Evolutionary conservation across 1,140 invertebrate genomes (phyloP), one percentile per base, ranked within the genome.

Genomic region (Drosophila insularis): DNA sequence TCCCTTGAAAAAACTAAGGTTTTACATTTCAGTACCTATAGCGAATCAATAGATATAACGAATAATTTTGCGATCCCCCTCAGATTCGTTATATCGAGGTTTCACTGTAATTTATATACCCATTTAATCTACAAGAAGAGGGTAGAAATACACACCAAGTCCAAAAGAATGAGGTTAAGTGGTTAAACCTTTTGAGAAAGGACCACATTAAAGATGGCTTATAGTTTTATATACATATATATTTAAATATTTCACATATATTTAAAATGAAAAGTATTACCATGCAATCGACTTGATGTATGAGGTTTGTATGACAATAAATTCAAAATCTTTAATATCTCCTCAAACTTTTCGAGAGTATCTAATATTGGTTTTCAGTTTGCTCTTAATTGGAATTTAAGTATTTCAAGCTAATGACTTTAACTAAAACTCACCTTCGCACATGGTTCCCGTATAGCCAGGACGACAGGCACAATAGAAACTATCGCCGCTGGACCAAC

Each of bases 381-480:
- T 4, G 4, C 13, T 69, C 77, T 23, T 13, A 31, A 39, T 56
- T 76, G 54, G 37, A 17, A 66, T 67, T 74, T 77, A 70, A 43
- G 61, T 53, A n/a, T n/a, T n/a, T 56, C 40, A 78, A 78, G 56
- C 71, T 71, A 78, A 78, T 78, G 74, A 63, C 55, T 74, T 79
- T 65, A 11, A 32, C 8, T 10, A 11, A 19, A 35, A 85, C 81
- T 92, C 91, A 94, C 94, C 95, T 94, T 96, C 95, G 89, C 96
- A 97, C 69, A 94, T 94, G 89, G 94, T 94, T n/a, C 96, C 96
- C 8, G 95, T 96, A 78, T 94, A 96, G 5, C 95, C 95, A 0
- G 95, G 94, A 40, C 94, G 93, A 78, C 95, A 96, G 53, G 95
- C 95, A 85, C 95, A 96, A 91, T 95, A 96, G 91, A 95, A 96